Evolutionary conservation across 2,888 invertebrate species (phyloP), one percentile per base, ranked within the genome.

Genomic region (Microplitis manilae): DNA sequence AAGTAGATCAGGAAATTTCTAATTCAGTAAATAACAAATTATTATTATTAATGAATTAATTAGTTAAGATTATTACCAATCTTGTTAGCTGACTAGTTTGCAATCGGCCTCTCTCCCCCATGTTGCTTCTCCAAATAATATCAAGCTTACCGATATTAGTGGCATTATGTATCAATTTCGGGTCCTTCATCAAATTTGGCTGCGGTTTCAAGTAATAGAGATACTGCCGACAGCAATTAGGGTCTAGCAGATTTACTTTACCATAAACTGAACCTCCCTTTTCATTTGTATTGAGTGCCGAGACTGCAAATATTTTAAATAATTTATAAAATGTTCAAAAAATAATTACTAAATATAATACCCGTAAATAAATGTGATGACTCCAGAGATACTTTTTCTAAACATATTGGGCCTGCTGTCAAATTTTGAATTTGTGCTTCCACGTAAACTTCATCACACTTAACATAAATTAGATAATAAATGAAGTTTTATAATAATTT

Each of bases 51-150:
- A n/a, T n/a, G n/a, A n/a, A 50, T 72, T 65, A 79, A 68, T 61
- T 9, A 65, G 40, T 13, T 40, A 38, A n/a, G 50, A 6, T 79
- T 61, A 13, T 79, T 80, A 96, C 96, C 92, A 95, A 95, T 91
- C 98, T 93, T 88, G 97, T 96, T 77, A 99, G 90, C 86, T 97
- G 97, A 90, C 98, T 97, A 15, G 98, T 99, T 91, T 99, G 98
- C 79, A 99, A 91, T 81, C 98, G 93, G n/a, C 98, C 99, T 84
- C 96, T 94, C 91, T 99, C 99, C 20, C 99, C 99, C 86, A 99
- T 93, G 90, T 97, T 96, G 41, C 98, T 98, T 84, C 98, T 93
- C 99, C 99, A 99, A 8, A 98, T 96, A 87, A 99, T 99, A 90
- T 99, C 99, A 75, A 99, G 91, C 91, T 98, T 99, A 1, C 99